Percentiles rank a stretch among this genome's conserved stretches.
Conservation (phyloP, 2,888 invertebrate genomes). For the Hylaea fasciaria region DNA sequence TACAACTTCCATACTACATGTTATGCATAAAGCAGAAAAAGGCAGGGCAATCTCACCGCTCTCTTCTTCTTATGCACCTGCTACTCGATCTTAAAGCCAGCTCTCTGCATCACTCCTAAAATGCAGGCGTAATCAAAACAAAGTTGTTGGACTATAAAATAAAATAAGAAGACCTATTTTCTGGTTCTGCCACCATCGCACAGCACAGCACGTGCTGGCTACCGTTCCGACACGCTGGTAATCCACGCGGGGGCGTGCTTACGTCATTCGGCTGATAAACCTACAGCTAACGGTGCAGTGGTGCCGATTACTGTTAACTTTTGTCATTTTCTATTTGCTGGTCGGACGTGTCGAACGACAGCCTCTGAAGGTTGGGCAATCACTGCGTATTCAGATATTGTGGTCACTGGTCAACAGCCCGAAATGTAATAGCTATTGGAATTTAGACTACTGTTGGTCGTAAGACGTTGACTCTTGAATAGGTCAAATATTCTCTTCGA, state of each 20-base stretch:
- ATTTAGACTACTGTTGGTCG: slow-evolving; percentile 1
- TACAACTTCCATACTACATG: no score
- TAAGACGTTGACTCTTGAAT: background rate
- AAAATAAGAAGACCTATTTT: background rate
- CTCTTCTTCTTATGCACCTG: no score
- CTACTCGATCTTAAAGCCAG: no score
- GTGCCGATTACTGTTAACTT: slow-evolving; percentile 36
- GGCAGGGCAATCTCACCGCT: no score
- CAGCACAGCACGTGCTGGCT: slow-evolving; percentile 21
- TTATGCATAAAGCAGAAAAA: no score
- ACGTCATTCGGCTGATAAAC: slow-evolving; percentile 34
- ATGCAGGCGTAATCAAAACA: no score
- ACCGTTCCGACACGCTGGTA: slow-evolving; percentile 17
- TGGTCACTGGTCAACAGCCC: slow-evolving; percentile 24
- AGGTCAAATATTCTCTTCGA: background rate
- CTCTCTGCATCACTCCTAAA: no score
- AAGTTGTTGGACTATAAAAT: no score
- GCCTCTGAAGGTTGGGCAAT: slow-evolving; percentile 20
- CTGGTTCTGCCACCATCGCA: background rate
- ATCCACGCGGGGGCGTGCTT: slow-evolving; percentile 39
- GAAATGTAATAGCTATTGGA: slow-evolving; percentile 8
- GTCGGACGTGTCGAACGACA: slow-evolving; percentile 26
- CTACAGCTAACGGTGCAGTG: slow-evolving; percentile 35
- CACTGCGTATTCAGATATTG: slow-evolving; percentile 20
- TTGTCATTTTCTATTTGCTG: slow-evolving; percentile 36